These are phyloP conservation scores for Carollia perspicillata DNA, from an alignment of 2,113 vertebrate species.

Conservation along the genomic window DNA sequence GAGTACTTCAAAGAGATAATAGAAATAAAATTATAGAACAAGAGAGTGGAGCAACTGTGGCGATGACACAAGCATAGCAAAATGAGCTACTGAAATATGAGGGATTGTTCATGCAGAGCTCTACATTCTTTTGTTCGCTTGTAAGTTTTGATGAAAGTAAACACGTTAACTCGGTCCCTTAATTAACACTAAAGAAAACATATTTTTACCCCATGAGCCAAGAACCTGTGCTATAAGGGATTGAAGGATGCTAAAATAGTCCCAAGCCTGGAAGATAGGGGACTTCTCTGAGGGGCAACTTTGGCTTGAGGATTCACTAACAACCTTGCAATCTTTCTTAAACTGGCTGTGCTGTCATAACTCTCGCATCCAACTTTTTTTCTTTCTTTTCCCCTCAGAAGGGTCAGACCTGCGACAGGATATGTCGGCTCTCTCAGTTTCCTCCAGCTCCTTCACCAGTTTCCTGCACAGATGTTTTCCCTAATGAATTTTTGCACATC, in stretches of 20 bases:
- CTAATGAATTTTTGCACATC: neutral
- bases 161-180: neutral
- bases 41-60: neutral
- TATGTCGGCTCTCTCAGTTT: neutral
- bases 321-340: neutral
- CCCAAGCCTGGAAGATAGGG: rapidly evolving
- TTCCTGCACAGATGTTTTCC: neutral
- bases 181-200: neutral
- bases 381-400: neutral
- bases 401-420: neutral
- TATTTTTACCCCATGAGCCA: neutral
- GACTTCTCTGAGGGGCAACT: neutral
- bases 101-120: neutral
- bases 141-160: neutral
- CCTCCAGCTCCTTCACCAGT: neutral
- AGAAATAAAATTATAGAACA: neutral
- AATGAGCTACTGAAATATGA: neutral
- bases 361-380: neutral
- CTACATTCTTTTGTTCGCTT: neutral
- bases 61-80: neutral
- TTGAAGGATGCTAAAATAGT: neutral
- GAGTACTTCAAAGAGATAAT: neutral
- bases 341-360: rapidly evolving
- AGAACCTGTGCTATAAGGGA: neutral
- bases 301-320: neutral